Evolutionary conservation across 1,140 invertebrate species (phyloP), one percentile per base, ranked within the genome.

Genomic region (Ctenoplectra terminalis): DNA sequence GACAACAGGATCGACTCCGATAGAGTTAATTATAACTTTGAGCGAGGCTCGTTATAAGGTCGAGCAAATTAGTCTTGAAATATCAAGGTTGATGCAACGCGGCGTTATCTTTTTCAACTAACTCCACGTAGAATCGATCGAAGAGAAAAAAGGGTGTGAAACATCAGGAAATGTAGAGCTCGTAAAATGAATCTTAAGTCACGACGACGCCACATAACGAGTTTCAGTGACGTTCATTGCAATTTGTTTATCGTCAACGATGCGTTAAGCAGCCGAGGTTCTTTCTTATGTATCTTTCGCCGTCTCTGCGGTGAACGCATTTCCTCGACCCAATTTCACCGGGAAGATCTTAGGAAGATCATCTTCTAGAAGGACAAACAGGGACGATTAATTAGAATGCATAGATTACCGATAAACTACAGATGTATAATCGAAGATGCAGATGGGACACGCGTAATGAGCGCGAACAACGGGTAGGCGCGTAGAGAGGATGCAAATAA

Each of bases 11-110:
- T 74, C 70, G 71, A 81, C 29, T 8, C 13, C n/a, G 43, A 26
- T 40, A 6, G 20, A 54, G 48, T 80, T 74, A 81, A 83, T 84
- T 81, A 70, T 64, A 52, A 71, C 29, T 48, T 52, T 52, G 58
- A 15, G 60, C 26, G 20, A 52, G 13, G 31, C 23, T n/a, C 11
- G 31, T 66, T 20, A 8, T 20, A 69, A 46, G 17, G 17, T 54
- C 1, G n/a, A 29, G 50, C 54, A 56, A 81, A 70, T 76, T 84
- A 26, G 1, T 31, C 26, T 17, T 17, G 8, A 20, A 26, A 56
- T 9, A 72, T 43, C 29, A 20, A 52, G 43, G 23, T 29, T 56
- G 20, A 73, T 52, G 43, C 61, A 20, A 7, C 20, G 13, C 13
- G 23, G 6, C 9, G 13, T 67, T 2, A 34, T 23, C 4, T 52